Percentiles rank a stretch among this genome's conserved stretches.
Conservation (phyloP, 2,797 vertebrate species). For the Poeciliopsis gracilis region DNA sequence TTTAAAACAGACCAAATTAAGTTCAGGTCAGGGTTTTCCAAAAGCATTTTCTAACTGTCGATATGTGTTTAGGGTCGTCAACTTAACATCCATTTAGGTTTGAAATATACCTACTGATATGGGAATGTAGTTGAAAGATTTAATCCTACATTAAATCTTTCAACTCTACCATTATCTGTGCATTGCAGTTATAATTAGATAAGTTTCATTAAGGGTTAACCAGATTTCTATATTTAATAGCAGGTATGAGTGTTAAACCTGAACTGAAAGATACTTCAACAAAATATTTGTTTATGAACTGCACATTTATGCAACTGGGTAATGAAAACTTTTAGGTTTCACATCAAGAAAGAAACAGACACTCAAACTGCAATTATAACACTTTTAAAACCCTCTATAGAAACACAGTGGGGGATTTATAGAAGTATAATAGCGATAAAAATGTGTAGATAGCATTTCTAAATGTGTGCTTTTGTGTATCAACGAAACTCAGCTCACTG, state of each 20-base stretch:
- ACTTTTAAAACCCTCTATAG: not conserved
- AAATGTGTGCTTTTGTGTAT: not conserved
- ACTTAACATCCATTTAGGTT: not conserved
- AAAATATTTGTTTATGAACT: not conserved
- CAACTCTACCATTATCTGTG: too few species aligned
- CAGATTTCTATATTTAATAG: not conserved
- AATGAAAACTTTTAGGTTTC: not conserved
- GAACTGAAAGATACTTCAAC: not conserved
- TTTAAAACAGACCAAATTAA: not conserved
- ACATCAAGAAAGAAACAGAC: not conserved
- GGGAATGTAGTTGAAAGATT: not conserved
- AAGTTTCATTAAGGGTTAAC: not conserved
- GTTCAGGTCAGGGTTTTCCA: not conserved
- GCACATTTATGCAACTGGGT: not conserved
- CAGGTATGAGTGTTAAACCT: not conserved
- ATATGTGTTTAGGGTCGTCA: not conserved
- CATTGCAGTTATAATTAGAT: not conserved
- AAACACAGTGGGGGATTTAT: not conserved
- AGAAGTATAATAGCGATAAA: not conserved
- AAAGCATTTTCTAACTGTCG: not conserved
- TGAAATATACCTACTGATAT: not conserved
- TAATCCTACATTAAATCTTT: not conserved
- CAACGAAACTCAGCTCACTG: constrained; percentile 2
- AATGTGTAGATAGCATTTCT: not conserved
- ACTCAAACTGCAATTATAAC: not conserved